Conservation (phyloP, 1,140 invertebrate species). For the Magallana angulata region DNA sequence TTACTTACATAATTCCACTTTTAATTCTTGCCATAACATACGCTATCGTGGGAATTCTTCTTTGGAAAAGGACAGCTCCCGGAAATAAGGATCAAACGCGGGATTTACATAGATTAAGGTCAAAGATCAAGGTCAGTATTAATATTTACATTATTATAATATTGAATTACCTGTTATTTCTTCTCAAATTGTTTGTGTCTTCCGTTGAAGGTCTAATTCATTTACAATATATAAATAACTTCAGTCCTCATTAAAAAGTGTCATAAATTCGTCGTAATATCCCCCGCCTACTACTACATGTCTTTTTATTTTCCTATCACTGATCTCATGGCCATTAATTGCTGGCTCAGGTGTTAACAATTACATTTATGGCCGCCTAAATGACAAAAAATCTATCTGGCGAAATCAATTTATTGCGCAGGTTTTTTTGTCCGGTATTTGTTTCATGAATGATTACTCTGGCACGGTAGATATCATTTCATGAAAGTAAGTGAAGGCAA, state of each 20-base stretch:
- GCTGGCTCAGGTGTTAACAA: not conserved
- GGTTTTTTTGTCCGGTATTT: no score
- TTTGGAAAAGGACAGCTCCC: constrained; percentile 80
- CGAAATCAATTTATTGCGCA: no score
- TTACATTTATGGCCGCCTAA: not conserved
- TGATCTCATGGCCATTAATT: not conserved
- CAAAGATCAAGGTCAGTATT: constrained; percentile 81
- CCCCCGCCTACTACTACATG: not conserved
- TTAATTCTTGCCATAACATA: constrained; percentile 80
- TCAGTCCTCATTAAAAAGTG: not conserved
- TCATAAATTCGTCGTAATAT: not conserved
- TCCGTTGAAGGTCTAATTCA: not conserved
- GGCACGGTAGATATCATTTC: no score
- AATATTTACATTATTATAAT: no score
- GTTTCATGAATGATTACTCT: no score
- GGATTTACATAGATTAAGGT: constrained; percentile 79
- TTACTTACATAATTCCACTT: constrained; percentile 81
- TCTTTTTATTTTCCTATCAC: not conserved
- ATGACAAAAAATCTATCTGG: not conserved
- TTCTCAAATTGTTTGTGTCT: not conserved
- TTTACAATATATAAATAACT: not conserved
- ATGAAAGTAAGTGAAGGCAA: no score
- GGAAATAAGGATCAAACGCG: constrained; percentile 81
- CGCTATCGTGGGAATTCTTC: constrained; percentile 73
- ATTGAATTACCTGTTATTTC: not conserved